phyloP scores from a whole-genome alignment of 2,888 invertebrate genomes.

The Metellina segmentata region DNA sequence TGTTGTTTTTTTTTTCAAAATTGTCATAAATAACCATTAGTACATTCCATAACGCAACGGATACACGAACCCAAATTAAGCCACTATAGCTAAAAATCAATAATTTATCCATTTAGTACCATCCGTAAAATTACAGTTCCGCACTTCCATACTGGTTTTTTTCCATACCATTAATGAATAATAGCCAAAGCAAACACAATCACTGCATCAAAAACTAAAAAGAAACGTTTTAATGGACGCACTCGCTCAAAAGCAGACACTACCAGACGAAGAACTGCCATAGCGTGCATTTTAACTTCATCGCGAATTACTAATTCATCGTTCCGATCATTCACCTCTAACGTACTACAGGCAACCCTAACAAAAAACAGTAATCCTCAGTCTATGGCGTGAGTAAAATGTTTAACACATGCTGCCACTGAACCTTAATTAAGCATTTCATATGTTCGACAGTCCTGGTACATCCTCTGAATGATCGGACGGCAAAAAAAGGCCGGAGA shows the following conservation, averaged over 20 bases:
- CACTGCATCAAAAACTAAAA: background rate
- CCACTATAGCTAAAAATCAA: too few relatives aligned
- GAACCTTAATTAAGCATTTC: constrained; percentile 35
- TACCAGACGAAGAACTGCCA: background rate
- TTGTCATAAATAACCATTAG: too few relatives aligned
- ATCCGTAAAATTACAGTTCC: background rate
- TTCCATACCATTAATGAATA: too few relatives aligned
- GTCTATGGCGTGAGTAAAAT: background rate
- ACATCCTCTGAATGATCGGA: background rate
- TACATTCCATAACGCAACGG: too few relatives aligned
- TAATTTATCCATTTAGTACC: background rate
- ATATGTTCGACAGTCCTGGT: background rate
- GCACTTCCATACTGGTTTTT: too few relatives aligned
- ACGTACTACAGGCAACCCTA: background rate
- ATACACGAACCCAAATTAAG: too few relatives aligned
- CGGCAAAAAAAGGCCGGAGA: background rate
- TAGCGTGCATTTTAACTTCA: background rate
- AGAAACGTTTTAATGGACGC: background rate
- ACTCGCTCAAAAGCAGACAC: background rate
- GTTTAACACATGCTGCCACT: constrained; percentile 17
- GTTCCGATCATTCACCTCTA: background rate
- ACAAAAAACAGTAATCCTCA: background rate
- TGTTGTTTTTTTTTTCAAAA: too few relatives aligned
- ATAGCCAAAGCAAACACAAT: background rate
- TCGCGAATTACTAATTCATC: background rate